Conservation (phyloP, 2,888 invertebrate genomes). For the Rhopalosiphum nymphaeae region DNA sequence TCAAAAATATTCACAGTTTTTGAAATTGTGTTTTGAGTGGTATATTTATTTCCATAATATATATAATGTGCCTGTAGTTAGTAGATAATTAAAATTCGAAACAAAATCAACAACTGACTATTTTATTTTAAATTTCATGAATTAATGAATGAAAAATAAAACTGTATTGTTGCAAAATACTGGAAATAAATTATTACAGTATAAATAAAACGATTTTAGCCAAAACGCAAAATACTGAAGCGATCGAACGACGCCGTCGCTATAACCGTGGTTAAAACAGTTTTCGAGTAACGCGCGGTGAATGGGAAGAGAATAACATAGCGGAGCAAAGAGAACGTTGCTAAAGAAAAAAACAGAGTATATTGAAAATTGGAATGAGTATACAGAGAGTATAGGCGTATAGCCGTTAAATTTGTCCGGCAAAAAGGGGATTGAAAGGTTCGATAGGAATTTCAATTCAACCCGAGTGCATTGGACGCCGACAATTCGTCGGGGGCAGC, state of each 20-base stretch:
- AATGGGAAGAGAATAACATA: background rate
- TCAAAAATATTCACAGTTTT: background rate
- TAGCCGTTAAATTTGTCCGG: conserved; percentile 60
- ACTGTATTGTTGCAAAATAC: background rate
- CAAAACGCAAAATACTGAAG: background rate
- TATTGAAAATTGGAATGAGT: conserved; percentile 55
- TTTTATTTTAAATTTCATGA: background rate
- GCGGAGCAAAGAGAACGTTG: background rate
- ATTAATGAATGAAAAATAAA: background rate
- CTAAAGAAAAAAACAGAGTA: conserved; percentile 45
- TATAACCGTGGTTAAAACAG: background rate
- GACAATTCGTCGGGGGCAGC: conserved; percentile 54
- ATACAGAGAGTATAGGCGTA: background rate
- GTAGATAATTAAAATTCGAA: background rate
- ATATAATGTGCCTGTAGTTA: background rate
- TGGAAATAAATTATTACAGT: background rate
- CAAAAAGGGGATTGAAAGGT: conserved; percentile 62
- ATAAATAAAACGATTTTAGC: conserved; percentile 29
- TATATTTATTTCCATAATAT: background rate
- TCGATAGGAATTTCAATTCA: conserved; percentile 64
- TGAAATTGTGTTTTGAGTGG: background rate
- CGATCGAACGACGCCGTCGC: background rate
- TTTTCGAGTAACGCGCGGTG: background rate
- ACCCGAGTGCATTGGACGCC: conserved; percentile 62
- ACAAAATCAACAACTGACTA: background rate